phyloP scores from a whole-genome alignment of 2,888 invertebrate species.

The Odontothrips loti region DNA sequence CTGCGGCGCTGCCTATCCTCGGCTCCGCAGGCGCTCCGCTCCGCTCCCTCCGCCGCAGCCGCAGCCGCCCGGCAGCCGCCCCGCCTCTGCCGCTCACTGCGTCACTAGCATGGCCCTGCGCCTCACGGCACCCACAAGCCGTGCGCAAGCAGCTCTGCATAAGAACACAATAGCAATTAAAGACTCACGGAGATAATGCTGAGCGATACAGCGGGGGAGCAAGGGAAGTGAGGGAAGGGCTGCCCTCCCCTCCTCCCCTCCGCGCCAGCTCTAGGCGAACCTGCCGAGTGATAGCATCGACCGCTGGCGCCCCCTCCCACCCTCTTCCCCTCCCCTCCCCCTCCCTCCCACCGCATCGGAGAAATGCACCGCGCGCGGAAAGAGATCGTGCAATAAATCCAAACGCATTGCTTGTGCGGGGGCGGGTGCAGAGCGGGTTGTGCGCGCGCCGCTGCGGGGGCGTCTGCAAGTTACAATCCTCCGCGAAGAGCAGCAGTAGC shows the following conservation, averaged over 20 bases:
- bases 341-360: background rate
- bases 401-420: background rate
- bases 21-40: conserved; percentile 41
- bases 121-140: no score
- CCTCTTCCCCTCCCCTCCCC: background rate
- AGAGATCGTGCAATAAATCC: background rate
- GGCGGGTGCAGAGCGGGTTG: background rate
- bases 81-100: conserved; percentile 41
- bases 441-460: background rate
- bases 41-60: conserved; percentile 39
- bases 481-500: background rate
- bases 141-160: background rate
- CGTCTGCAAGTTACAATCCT: no score
- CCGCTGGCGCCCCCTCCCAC: background rate
- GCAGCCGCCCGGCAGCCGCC: conserved; percentile 42
- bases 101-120: conserved; percentile 44
- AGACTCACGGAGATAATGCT: background rate
- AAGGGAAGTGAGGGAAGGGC: no score
- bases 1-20: conserved; percentile 34
- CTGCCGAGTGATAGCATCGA: conserved; percentile 8
- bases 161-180: background rate
- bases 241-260: background rate
- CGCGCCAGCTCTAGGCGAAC: background rate
- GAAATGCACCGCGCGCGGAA: background rate
- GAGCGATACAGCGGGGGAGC: background rate